Conservation (phyloP, 2,113 vertebrate species). For the Callospermophilus lateralis region DNA sequence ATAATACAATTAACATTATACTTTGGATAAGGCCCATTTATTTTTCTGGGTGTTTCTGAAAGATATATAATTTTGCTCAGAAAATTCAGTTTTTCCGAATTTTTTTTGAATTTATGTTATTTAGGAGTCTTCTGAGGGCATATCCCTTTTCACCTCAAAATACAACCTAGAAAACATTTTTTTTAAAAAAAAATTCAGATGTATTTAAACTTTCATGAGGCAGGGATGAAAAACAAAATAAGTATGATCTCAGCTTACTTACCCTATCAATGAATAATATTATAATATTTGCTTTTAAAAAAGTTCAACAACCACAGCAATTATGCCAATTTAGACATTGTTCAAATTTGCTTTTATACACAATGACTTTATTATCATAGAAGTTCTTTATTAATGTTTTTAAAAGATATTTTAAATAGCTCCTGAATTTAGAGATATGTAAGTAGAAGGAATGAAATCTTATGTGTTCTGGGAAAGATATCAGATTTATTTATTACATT, state of each 20-base stretch:
- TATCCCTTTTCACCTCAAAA: neutral
- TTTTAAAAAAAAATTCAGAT: neutral
- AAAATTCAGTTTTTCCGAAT: neutral
- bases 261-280: neutral
- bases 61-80: neutral
- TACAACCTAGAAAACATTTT: neutral
- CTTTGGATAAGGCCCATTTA: neutral
- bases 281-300: neutral
- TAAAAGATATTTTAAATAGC: neutral
- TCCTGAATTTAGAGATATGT: slow-evolving; percentile 20
- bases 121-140: neutral
- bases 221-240: neutral
- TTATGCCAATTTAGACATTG: neutral
- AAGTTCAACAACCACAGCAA: neutral
- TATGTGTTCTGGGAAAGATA: neutral
- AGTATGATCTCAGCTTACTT: neutral
- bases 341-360: neutral
- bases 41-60: neutral
- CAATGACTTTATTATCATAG: neutral
- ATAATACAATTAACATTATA: neutral
- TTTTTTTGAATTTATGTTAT: neutral
- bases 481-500: neutral
- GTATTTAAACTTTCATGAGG: neutral
- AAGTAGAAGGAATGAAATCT: neutral
- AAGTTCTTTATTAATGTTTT: neutral